A percentile compares a stretch with the other conserved stretches of the same genome.
Evolutionary conservation across 2,797 vertebrate genomes (phyloP).

Genomic region (Tragopan temminckii): DNA sequence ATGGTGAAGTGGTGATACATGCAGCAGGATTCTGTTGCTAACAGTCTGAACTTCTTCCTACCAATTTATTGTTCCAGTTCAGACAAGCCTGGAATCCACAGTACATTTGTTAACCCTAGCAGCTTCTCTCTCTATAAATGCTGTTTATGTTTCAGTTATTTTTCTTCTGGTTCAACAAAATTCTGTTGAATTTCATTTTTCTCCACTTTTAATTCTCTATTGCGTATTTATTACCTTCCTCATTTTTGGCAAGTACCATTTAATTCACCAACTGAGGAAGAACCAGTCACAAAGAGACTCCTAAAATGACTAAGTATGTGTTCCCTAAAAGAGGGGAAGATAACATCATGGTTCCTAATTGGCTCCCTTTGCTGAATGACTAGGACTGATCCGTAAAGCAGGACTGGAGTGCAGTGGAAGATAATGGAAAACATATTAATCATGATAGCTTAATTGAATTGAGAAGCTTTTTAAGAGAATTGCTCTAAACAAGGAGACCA

Average conservation of each 20-base stretch:
- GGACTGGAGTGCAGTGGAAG: neutral
- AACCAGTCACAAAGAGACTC: neutral
- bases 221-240: neutral
- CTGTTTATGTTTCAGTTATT: neutral
- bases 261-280: neutral
- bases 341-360: neutral
- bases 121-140: neutral
- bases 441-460: neutral
- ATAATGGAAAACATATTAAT: neutral
- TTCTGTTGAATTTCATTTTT: neutral
- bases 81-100: neutral
- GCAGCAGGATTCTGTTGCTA: neutral
- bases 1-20: neutral
- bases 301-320: neutral
- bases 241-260: neutral
- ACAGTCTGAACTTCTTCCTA: neutral
- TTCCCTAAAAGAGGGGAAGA: neutral
- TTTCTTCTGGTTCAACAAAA: conserved; percentile 3
- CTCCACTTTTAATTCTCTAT: neutral
- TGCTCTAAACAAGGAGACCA: neutral
- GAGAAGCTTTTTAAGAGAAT: neutral
- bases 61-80: neutral
- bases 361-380: neutral
- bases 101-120: conserved; percentile 14
- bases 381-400: neutral